phyloP scores from a whole-genome alignment of 2,113 vertebrate species.

The Syngnathus typhle region DNA sequence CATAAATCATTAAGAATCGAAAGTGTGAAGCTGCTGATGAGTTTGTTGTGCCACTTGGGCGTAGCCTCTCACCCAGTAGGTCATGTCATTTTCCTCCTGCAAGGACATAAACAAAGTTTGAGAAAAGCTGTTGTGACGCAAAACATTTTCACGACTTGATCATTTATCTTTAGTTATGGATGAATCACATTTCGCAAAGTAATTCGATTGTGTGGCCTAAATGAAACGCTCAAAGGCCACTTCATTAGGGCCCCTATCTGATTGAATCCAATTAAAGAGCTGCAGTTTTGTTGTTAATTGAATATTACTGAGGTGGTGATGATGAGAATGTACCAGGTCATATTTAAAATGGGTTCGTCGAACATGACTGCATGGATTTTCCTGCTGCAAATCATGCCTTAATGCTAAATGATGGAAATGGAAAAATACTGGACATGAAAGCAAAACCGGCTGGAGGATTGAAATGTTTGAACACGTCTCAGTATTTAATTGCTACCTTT shows the following conservation, averaged over 20 bases:
- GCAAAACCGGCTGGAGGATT: conserved; percentile 1
- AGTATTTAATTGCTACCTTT: conserved; percentile 6
- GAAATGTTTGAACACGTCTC: not conserved
- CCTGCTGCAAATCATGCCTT: not conserved
- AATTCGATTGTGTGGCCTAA: no score
- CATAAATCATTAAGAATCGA: not conserved
- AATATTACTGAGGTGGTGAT: no score
- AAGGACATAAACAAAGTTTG: conserved; percentile 7
- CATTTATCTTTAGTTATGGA: not conserved
- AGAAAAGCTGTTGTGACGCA: not conserved
- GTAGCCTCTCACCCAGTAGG: conserved; percentile 27
- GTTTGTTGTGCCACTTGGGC: not conserved
- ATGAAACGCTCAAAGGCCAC: no score
- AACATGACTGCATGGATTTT: no score
- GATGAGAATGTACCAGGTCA: no score
- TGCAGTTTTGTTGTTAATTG: no score
- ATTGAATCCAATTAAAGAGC: no score
- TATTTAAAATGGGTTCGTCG: no score
- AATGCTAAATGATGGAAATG: not conserved
- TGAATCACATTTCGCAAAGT: not conserved
- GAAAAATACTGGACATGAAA: not conserved
- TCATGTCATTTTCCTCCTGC: conserved; percentile 7
- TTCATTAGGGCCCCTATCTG: no score
- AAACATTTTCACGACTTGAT: not conserved
- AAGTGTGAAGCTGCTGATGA: not conserved